phyloP scores from a whole-genome alignment of 1,140 invertebrate species.

The Drosophila suzukii region DNA sequence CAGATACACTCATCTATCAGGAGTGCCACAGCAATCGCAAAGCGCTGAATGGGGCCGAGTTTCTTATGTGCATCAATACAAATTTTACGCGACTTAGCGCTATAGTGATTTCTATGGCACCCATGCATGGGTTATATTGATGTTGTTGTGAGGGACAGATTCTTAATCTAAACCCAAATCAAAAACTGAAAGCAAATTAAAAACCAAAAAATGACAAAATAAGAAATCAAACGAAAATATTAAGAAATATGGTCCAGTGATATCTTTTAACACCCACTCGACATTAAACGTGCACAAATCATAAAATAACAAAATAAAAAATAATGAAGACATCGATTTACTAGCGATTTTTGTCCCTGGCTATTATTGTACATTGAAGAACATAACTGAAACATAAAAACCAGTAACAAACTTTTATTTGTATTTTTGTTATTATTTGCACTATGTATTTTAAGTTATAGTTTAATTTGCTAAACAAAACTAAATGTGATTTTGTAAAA shows the following conservation, averaged over 20 bases:
- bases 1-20: constrained; percentile 12
- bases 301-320: background rate
- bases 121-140: constrained; percentile 36
- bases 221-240: background rate
- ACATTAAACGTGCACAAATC: constrained; percentile 38
- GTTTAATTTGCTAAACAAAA: constrained; percentile 64
- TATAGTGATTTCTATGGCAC: background rate
- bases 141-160: constrained; percentile 53
- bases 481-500: constrained; percentile 66
- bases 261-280: constrained; percentile 14
- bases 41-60: no score
- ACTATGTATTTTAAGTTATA: constrained; percentile 56
- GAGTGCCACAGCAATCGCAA: no score
- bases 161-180: constrained; percentile 67
- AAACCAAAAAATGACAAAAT: constrained; percentile 18
- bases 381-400: constrained; percentile 16
- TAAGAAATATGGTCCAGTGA: constrained; percentile 26
- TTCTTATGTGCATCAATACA: no score
- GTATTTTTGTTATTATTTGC: constrained; percentile 30
- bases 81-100: no score
- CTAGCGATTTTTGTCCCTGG: constrained; percentile 23
- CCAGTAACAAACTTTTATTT: constrained; percentile 12
- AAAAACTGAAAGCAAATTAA: constrained; percentile 32
- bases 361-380: constrained; percentile 32
- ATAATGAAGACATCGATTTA: constrained; percentile 6